Evolutionary conservation across 2,113 vertebrate species (phyloP), one percentile per base, ranked within the genome.

Genomic region (Merops nubicus): DNA sequence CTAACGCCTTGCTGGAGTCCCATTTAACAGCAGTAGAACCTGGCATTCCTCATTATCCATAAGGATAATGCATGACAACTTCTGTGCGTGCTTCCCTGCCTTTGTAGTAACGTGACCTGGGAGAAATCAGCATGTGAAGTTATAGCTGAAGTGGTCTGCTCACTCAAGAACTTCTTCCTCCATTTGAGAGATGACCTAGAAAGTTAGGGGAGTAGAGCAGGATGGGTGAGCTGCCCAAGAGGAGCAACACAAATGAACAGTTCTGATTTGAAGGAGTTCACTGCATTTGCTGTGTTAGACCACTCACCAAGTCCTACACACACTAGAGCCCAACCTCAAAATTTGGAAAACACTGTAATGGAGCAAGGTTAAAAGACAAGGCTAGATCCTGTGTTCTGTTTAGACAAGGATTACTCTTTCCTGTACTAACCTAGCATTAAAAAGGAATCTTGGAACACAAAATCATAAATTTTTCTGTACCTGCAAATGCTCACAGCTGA

Each of bases 221-320:
- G 31, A 31, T 15, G 38, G 26, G 9, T 18, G 22, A 29, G 34
- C 13, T 62, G 33, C 25, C 34, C 51, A 56, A 26, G 21, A 45
- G 38, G 12, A 57, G 15, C 38, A 53, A 25, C 29, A 6, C 0
- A 21, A n/a, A n/a, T n/a, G n/a, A 43, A 45, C 9, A 15, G 8
- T 40, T 45, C 22, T 48, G 23, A 57, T 54, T 15, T 85, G 59
- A 72, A 47, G 5, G 20, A 45, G 28, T 67, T 73, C 53, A n/a
- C 25, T 8, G 29, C 8, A 7, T 15, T 14, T 31, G 18, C 25
- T 19, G 4, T 15, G 21, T 42, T 42, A 40, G 22, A 59, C 25
- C 14, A 28, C n/a, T 45, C 43, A 3, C 8, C 47, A 74, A 22
- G 68, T 31, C 29, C 18, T 38, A 16, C 3, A 23, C 6, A 5